These are phyloP conservation scores for Sardinella longiceps DNA, from an alignment of 2,797 vertebrate species.

Conservation along the genomic window DNA sequence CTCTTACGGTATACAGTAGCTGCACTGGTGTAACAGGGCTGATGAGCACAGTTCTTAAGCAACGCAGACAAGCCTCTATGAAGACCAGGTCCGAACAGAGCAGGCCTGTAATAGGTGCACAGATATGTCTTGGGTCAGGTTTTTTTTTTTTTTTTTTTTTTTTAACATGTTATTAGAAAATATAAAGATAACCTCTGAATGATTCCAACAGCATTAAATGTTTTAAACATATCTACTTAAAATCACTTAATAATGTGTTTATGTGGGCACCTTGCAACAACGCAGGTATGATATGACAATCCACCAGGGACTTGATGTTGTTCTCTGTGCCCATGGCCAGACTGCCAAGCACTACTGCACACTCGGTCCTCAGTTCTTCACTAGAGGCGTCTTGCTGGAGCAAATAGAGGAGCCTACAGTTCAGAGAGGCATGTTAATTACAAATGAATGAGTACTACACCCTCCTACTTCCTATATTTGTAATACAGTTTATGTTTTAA, in stretches of 20 bases:
- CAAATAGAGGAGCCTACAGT: constrained; percentile 90
- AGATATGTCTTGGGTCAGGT: neutral
- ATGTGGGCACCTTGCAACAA: constrained; percentile 88
- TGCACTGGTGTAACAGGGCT: constrained; percentile 97
- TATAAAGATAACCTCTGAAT: too few relatives aligned
- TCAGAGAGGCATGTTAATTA: constrained; percentile 21
- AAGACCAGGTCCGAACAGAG: constrained; percentile 91
- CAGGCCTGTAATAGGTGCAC: constrained; percentile 77
- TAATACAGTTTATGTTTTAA: neutral
- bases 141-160: too few relatives aligned
- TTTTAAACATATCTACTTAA: too few relatives aligned
- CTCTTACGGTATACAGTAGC: constrained; percentile 94
- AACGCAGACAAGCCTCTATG: constrained; percentile 95
- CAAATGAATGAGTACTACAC: neutral
- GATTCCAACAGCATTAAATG: too few relatives aligned
- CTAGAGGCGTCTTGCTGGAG: constrained; percentile 95
- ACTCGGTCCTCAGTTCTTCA: constrained; percentile 91
- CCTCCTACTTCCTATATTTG: neutral
- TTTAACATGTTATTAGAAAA: too few relatives aligned
- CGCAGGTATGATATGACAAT: constrained; percentile 98
- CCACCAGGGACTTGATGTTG: constrained; percentile 98
- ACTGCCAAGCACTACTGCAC: constrained; percentile 95
- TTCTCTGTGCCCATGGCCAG: constrained; percentile 99
- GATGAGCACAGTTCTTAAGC: constrained; percentile 95
- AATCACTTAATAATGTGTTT: neutral